Conservation (phyloP, 2,888 invertebrate species). For the Xanthia togata region DNA sequence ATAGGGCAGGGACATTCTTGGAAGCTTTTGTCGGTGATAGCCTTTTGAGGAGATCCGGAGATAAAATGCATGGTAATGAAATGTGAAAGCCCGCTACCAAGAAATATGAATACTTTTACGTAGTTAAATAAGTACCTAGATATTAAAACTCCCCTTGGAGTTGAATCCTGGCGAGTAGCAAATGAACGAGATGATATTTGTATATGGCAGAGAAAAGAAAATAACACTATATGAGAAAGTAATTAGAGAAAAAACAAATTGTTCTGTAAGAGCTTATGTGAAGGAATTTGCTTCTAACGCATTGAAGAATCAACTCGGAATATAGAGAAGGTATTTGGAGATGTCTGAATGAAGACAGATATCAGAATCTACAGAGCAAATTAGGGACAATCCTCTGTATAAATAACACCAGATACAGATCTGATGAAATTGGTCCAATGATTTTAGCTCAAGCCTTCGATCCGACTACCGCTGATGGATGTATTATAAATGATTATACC, state of each 20-base stretch:
- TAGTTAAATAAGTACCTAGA: not conserved
- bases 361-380: not conserved
- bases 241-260: not conserved
- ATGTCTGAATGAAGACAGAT: not conserved
- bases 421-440: too few relatives aligned
- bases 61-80: slow-evolving; percentile 4
- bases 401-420: too few relatives aligned
- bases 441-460: too few relatives aligned
- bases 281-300: not conserved
- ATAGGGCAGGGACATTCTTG: slow-evolving; percentile 45
- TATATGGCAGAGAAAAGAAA: not conserved
- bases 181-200: not conserved
- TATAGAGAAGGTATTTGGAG: not conserved
- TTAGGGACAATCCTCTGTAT: not conserved
- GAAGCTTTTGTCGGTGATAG: slow-evolving; percentile 32
- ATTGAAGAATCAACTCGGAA: not conserved
- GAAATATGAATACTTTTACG: slow-evolving; percentile 10
- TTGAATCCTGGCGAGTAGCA: not conserved
- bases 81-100: not conserved
- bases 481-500: too few relatives aligned
- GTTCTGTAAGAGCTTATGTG: not conserved
- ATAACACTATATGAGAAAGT: too few relatives aligned
- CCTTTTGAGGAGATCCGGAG: slow-evolving; percentile 26
- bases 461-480: too few relatives aligned
- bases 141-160: too few relatives aligned